These are phyloP conservation scores for Andricus curvator DNA, from an alignment of 2,888 invertebrate species.

Conservation along the genomic window DNA sequence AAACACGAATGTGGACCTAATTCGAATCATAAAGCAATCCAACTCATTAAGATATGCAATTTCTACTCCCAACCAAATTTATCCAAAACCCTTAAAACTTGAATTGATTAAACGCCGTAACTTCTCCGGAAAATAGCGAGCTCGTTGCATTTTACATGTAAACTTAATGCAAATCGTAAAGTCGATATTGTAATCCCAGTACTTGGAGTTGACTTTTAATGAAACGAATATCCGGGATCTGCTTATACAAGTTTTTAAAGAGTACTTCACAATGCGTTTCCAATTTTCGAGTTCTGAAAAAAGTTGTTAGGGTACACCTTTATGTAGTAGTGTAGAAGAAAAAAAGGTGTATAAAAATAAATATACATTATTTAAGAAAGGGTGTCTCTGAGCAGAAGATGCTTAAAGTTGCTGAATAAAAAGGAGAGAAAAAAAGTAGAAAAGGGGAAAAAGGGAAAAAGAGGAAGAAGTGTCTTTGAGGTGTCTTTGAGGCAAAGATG, in stretches of 20 bases:
- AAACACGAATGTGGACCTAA: not conserved
- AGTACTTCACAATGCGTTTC: slow-evolving; percentile 5
- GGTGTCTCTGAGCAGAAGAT: slow-evolving; percentile 11
- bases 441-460: not conserved
- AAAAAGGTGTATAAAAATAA: not conserved
- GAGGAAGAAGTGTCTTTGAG: not conserved
- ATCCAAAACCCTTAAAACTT: not conserved
- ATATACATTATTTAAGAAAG: slow-evolving; percentile 1
- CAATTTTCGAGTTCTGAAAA: slow-evolving; percentile 29
- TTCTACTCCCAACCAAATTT: not conserved
- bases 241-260: slow-evolving; percentile 5
- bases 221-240: slow-evolving; percentile 33
- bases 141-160: slow-evolving; percentile 10
- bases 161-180: slow-evolving; percentile 24
- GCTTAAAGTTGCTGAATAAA: slow-evolving; percentile 25
- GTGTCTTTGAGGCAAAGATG: slow-evolving; percentile 36
- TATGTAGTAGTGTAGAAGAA: slow-evolving; percentile 23
- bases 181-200: slow-evolving; percentile 13
- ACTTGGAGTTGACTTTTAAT: not conserved
- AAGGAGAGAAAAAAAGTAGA: not conserved
- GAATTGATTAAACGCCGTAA: not conserved
- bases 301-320: slow-evolving; percentile 22
- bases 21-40: not conserved
- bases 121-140: not conserved
- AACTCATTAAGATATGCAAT: not conserved